These are phyloP conservation scores for Scalopus aquaticus DNA, from an alignment of 2,113 vertebrate species.

Conservation along the genomic window DNA sequence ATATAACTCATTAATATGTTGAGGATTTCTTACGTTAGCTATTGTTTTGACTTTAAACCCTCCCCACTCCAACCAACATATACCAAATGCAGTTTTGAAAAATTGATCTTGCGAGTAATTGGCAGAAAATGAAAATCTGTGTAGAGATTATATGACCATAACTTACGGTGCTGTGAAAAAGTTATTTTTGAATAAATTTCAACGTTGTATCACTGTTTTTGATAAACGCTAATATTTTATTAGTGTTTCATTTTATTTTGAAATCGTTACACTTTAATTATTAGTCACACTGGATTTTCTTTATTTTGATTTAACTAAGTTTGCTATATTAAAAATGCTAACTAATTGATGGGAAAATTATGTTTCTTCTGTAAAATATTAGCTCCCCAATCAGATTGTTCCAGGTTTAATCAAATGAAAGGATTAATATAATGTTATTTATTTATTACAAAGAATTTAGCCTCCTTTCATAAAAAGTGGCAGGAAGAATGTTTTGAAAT, in stretches of 20 bases:
- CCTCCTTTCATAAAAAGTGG: background rate
- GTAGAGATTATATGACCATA: background rate
- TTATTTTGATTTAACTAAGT: slow-evolving; percentile 23
- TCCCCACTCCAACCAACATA: background rate
- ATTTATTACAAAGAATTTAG: slow-evolving; percentile 42
- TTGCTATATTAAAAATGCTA: slow-evolving; percentile 28
- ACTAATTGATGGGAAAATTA: slow-evolving; percentile 38
- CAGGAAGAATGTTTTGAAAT: slow-evolving; percentile 33
- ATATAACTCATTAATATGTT: background rate
- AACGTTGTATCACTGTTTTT: slow-evolving; percentile 32
- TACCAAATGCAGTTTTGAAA: background rate
- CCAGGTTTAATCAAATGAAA: background rate
- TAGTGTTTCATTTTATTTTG: slow-evolving; percentile 47
- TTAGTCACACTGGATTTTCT: slow-evolving; percentile 40
- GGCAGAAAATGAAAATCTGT: background rate
- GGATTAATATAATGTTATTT: slow-evolving; percentile 30
- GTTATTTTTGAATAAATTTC: slow-evolving; percentile 34
- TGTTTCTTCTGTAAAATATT: slow-evolving; percentile 39
- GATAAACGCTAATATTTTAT: slow-evolving; percentile 11
- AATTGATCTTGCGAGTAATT: background rate
- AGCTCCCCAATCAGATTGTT: slow-evolving; percentile 32
- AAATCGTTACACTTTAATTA: slow-evolving; percentile 58
- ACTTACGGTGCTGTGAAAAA: slow-evolving; percentile 10
- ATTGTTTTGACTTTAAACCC: slow-evolving; percentile 30
- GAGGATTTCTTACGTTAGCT: background rate